A percentile compares a stretch with the other conserved stretches of the same genome.
These are phyloP conservation scores for Sorex maritimensis DNA, from an alignment of 2,797 vertebrate species.

Conservation along the genomic window DNA sequence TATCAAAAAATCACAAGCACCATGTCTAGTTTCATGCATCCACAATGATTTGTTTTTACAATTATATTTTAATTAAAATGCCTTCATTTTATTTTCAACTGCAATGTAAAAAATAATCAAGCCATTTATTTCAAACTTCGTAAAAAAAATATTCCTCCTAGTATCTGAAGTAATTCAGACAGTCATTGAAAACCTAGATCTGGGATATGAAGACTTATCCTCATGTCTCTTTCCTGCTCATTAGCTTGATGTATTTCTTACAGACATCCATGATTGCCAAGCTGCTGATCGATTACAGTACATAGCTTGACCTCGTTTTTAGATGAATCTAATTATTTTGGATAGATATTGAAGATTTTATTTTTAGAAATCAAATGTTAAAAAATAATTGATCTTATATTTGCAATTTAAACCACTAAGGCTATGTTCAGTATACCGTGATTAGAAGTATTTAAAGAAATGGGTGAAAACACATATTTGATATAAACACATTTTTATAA, in stretches of 20 bases:
- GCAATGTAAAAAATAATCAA: slow-evolving; percentile 2
- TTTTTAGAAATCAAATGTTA: slow-evolving; percentile 44
- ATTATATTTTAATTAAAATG: slow-evolving; percentile 64
- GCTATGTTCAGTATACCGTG: not conserved
- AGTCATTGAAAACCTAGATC: slow-evolving; percentile 65
- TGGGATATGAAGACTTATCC: slow-evolving; percentile 63
- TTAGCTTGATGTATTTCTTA: slow-evolving; percentile 82
- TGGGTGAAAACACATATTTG: not conserved
- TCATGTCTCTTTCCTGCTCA: slow-evolving; percentile 74
- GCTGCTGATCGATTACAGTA: slow-evolving; percentile 62
- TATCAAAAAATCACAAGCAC: too few species aligned
- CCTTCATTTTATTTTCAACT: slow-evolving; percentile 44
- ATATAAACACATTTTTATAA: not conserved
- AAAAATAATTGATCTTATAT: slow-evolving; percentile 31
- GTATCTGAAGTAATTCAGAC: slow-evolving; percentile 76
- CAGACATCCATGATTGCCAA: slow-evolving; percentile 57
- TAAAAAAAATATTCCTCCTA: slow-evolving; percentile 63
- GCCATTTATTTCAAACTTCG: too few species aligned
- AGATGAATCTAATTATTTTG: slow-evolving; percentile 71
- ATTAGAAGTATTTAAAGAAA: slow-evolving; percentile 5
- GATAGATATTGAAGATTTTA: slow-evolving; percentile 53
- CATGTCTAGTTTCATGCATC: not conserved
- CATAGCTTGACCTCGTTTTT: slow-evolving; percentile 69
- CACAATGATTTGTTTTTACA: slow-evolving; percentile 12
- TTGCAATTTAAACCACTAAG: slow-evolving; percentile 23